phyloP scores from a whole-genome alignment of 1,140 invertebrate genomes.

The Lucilia sericata region DNA sequence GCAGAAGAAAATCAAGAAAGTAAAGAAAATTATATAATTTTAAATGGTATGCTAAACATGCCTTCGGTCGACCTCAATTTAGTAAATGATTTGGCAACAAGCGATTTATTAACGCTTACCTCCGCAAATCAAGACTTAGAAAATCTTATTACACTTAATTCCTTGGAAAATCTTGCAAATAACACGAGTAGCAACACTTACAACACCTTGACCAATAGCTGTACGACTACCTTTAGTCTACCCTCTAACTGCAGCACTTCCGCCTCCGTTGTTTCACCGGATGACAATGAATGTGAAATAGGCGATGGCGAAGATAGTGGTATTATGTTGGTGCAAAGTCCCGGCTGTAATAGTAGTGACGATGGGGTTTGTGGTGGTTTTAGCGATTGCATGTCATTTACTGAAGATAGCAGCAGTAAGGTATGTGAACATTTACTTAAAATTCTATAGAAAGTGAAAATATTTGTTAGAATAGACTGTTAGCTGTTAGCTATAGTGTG shows the following conservation, averaged over 20 bases:
- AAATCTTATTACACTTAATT: conserved; percentile 17
- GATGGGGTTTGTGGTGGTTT: background rate
- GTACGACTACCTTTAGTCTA: background rate
- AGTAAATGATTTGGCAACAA: background rate
- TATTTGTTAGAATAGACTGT: background rate
- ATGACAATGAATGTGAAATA: background rate
- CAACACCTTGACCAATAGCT: background rate
- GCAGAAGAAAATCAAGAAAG: background rate
- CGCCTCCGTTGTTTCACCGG: background rate
- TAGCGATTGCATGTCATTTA: conserved; percentile 16
- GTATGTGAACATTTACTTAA: background rate
- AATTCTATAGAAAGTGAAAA: conserved; percentile 20
- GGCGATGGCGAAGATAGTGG: conserved; percentile 24
- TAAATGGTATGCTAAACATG: background rate
- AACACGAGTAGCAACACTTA: background rate
- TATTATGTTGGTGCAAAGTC: conserved; percentile 6
- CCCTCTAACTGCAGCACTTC: too few species aligned
- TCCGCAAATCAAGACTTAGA: background rate
- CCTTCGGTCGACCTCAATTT: background rate
- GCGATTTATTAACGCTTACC: conserved; percentile 53
- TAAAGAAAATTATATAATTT: background rate
- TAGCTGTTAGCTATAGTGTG: background rate
- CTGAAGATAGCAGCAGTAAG: conserved; percentile 21
- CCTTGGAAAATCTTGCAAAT: conserved; percentile 16
- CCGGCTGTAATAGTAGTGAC: background rate